Percentiles rank a stretch among this genome's conserved stretches.
Conservation (phyloP, 2,888 invertebrate species). For the Nymphalis c-album region DNA sequence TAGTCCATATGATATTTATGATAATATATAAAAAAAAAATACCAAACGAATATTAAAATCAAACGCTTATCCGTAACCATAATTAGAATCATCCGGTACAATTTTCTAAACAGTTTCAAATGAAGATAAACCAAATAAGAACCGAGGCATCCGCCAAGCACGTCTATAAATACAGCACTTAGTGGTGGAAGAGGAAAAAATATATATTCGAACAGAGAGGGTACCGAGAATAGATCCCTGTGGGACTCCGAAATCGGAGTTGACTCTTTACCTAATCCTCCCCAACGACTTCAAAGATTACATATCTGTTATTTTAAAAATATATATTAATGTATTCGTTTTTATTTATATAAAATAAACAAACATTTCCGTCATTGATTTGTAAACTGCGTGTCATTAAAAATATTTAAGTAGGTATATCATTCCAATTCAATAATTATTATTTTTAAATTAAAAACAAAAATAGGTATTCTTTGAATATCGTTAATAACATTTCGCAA, state of each 20-base stretch:
- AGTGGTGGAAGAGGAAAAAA: constrained; percentile 41
- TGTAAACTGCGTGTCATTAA: neutral
- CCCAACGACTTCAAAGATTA: constrained; percentile 38
- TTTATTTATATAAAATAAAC: neutral
- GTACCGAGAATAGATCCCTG: constrained; percentile 78
- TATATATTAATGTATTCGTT: neutral
- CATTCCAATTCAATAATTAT: neutral
- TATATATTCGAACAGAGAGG: constrained; percentile 50
- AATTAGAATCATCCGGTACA: constrained; percentile 31
- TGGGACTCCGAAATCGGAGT: constrained; percentile 71
- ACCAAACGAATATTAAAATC: neutral
- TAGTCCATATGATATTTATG: no score
- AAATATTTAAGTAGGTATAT: neutral
- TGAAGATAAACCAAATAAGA: constrained; percentile 58
- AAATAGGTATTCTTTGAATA: constrained; percentile 26
- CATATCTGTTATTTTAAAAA: constrained; percentile 30
- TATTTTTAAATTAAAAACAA: constrained; percentile 11
- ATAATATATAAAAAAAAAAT: neutral
- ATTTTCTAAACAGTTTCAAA: constrained; percentile 44
- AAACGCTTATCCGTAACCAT: constrained; percentile 15
- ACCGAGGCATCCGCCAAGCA: constrained; percentile 59
- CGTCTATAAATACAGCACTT: constrained; percentile 75
- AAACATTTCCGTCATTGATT: neutral
- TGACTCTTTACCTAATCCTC: constrained; percentile 59
- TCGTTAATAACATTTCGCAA: constrained; percentile 39